These are phyloP conservation scores for Bos javanicus DNA, from an alignment of 2,113 vertebrate species.

Conservation along the genomic window DNA sequence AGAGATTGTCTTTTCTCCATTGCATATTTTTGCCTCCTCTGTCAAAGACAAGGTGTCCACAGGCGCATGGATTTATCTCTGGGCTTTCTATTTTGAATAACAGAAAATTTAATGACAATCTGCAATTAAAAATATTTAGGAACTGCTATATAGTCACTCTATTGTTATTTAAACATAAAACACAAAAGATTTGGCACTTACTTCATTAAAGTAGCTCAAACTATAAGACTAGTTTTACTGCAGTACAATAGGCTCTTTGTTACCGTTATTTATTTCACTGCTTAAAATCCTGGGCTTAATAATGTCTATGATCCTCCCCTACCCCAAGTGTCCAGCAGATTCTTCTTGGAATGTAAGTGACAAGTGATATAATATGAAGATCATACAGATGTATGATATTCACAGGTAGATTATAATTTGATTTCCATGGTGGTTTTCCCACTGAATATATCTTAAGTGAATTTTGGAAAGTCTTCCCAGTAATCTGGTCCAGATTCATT, in stretches of 20 bases:
- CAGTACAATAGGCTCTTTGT: neutral
- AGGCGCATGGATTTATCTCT: neutral
- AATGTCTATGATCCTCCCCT: neutral
- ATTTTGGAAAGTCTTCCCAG: neutral
- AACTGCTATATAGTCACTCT: neutral
- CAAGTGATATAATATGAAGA: too few species aligned
- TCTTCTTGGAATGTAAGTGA: neutral
- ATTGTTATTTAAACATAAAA: slow-evolving; percentile 58
- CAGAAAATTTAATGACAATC: slow-evolving; percentile 44
- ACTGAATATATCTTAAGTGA: neutral
- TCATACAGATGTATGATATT: neutral
- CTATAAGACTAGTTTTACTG: neutral
- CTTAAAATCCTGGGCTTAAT: slow-evolving; percentile 51
- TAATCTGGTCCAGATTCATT: neutral
- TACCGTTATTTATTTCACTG: slow-evolving; percentile 57
- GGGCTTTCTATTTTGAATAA: neutral
- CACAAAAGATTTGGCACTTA: slow-evolving; percentile 37
- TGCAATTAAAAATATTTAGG: slow-evolving; percentile 61
- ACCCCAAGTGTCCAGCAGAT: neutral
- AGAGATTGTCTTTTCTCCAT: neutral
- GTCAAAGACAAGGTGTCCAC: neutral
- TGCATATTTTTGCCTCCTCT: neutral
- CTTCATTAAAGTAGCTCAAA: slow-evolving; percentile 47
- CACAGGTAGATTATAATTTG: neutral
- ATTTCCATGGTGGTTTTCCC: neutral